Base-by-base conservation (phyloP, 2,888 invertebrate genomes). In the Rhagonycha lutea region DNA sequence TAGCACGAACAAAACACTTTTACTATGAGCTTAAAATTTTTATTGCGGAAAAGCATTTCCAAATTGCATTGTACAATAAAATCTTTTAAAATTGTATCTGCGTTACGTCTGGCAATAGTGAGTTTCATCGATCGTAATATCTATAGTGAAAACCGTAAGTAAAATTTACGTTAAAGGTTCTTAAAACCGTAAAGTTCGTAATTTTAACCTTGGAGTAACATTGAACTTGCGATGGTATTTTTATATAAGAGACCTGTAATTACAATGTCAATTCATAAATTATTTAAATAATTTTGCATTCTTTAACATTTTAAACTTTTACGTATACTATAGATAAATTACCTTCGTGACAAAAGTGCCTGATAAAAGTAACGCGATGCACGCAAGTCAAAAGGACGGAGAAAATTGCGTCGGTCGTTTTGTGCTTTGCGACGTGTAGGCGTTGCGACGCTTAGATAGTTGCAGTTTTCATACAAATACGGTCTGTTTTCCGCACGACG, bases 361-460 rank as follows among this genome's bases (percentile, higher is more conserved):
- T 28, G 79, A 80, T 80, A 80, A 80, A 78, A 78, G 74, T 78
- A 79, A 69, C 76, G 80, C 79, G 74, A 75, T 76, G 77, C 79
- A 79, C 80, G 80, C 80, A 76, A 80, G 76, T 47, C 73, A 62
- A 72, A 70, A 73, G 78, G 76, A 72, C 73, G 74, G 69, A 72
- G 76, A 72, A 47, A 47, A 72, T 61, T 67, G 75, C 69, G 29
- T 62, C 73, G 72, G 75, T 69, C 76, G 76, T 77, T 78, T 80
- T 76, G 75, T 74, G 78, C 72, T 76, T 77, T 73, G 70, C 77
- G 69, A 74, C 72, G 78, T 75, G 81, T 81, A 79, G 81, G 81
- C 80, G 81, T 81, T 79, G 77, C 79, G 79, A 81, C 80, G 81
- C 79, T 81, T 80, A 81, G 81, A 81, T 74, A 78, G 77, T 75